Base-by-base conservation (phyloP, 2,888 invertebrate genomes). In the Nebria salina region DNA sequence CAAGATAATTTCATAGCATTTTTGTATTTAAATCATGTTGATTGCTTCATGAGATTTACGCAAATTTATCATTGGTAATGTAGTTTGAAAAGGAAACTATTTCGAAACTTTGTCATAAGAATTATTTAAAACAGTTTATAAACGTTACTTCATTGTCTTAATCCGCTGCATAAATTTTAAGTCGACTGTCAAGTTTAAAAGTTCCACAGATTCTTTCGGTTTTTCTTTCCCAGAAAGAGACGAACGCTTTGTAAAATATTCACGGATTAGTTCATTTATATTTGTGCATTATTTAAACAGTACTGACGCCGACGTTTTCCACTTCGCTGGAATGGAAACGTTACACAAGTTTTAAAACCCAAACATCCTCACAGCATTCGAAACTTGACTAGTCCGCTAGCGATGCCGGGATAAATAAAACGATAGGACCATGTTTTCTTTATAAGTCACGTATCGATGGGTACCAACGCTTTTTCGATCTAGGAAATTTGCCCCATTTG, bases 371-470 rank as follows among this genome's bases (percentile, higher is more conserved):
- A 54, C 54, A 54, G 54, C 54, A 54, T 8, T 54, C 54, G 54
- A 54, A 8, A 54, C 54, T 54, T 54, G 54, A 54, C 7, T 11
- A 54, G 54, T 8, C 54, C 54, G 2, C 54, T 54, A 11, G 54
- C 54, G 76, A 72, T 72, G 76, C 76, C 65, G 72, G 73, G 76
- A 81, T 81, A 76, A 81, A 81, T 81, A 76, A 81, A 81, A 76
- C 73, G 81, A 13, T 65, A 41, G 72, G n/a, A 65, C 43, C 81
- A 81, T 81, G 81, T 81, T 76, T 81, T 81, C 76, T 81, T 81
- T 81, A 81, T 81, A 76, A 81, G 81, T 81, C 81, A 81, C 81
- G 81, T 81, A 81, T 81, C 81, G 81, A 81, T 81, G 81, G 72
- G 34, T 5, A 34, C 81, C 75, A 54, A 41, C 66, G 25, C 11